Conservation (phyloP, 2,888 invertebrate genomes). For the Caenorhabditis plicata region DNA sequence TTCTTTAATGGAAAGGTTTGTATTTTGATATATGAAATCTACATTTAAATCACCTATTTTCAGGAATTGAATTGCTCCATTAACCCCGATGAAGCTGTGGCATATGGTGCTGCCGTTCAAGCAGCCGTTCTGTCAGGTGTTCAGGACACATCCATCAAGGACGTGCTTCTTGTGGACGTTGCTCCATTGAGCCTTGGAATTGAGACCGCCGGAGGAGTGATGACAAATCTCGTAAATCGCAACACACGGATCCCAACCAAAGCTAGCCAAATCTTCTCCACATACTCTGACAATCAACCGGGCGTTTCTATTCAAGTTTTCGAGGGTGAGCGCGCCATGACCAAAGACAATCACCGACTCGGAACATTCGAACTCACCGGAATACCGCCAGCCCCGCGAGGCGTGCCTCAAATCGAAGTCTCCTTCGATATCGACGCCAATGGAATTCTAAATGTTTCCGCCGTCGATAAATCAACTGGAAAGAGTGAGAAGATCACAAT, state of each 20-base stretch:
- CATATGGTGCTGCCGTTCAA: slow-evolving; percentile 77
- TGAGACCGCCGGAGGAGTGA: slow-evolving; percentile 88
- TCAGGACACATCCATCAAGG: slow-evolving; percentile 29
- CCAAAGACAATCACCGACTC: slow-evolving; percentile 67
- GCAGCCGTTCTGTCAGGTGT: slow-evolving; percentile 36
- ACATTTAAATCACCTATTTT: slow-evolving; percentile 80
- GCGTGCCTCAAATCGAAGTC: slow-evolving; percentile 70
- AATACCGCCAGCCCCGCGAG: slow-evolving; percentile 64
- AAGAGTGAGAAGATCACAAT: slow-evolving; percentile 56
- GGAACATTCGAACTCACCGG: slow-evolving; percentile 67
- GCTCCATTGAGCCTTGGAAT: slow-evolving; percentile 85
- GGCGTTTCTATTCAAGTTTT: slow-evolving; percentile 81
- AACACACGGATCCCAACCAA: slow-evolving; percentile 67
- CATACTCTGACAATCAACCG: slow-evolving; percentile 87
- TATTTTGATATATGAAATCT: slow-evolving; percentile 72
- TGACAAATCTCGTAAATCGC: slow-evolving; percentile 84
- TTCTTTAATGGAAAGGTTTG: slow-evolving; percentile 79
- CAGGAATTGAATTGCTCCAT: slow-evolving; percentile 86
- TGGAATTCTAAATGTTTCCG: slow-evolving; percentile 61
- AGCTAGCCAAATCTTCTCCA: slow-evolving; percentile 74
- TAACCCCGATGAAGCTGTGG: slow-evolving; percentile 94
- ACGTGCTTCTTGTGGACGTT: slow-evolving; percentile 79
- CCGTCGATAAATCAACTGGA: slow-evolving; percentile 60
- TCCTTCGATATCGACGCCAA: slow-evolving; percentile 66
- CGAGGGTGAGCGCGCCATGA: slow-evolving; percentile 71